Evolutionary conservation across 1,140 invertebrate species (phyloP), one percentile per base, ranked within the genome.

Genomic region (Drosophila pachea): DNA sequence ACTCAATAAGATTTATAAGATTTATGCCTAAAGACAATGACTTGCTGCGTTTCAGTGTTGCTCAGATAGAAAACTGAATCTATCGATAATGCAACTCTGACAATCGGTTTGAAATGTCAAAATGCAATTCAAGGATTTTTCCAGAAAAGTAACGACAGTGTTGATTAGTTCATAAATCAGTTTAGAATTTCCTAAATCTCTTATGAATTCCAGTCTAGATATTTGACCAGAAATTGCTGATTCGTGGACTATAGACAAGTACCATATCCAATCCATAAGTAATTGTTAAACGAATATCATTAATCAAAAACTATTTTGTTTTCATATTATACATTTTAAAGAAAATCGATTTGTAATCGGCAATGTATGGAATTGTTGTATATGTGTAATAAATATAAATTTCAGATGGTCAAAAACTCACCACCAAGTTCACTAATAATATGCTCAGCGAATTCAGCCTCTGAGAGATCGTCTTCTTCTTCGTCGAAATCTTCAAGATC

Each of bases 341-440:
- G 33, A 32, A 6, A 12, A 49, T 49, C 16, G 11, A 36, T 36
- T 36, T 47, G 45, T 42, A 22, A n/a, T 22, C 43, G 6, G 36
- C 8, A 36, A 7, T 56, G 6, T 47, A 16, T 11, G 7, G 35
- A 29, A 14, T 36, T 32, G 12, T 9, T 35, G 43, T 48, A 29
- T 49, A 8, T 54, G 12, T 54, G 8, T 11, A 33, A n/a, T 40
- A 14, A 47, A 31, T 8, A 11, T 4, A n/a, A 5, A 7, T 22
- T 22, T 22, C 1, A 22, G 3, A 22, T 22, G 22, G 22, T 22
- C 22, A 5, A 22, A 50, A 52, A 86, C 81, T 86, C 59, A 86
- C 79, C 79, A 84, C 81, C 76, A 77, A 86, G 81, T 81, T 86
- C 81, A 59, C 81, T 82, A 66, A 86, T 86, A 49, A 86, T 50